Percentiles rank a stretch among this genome's conserved stretches.
Evolutionary conservation across 2,113 vertebrate species (phyloP).

Genomic region (Caranx melampygus): DNA sequence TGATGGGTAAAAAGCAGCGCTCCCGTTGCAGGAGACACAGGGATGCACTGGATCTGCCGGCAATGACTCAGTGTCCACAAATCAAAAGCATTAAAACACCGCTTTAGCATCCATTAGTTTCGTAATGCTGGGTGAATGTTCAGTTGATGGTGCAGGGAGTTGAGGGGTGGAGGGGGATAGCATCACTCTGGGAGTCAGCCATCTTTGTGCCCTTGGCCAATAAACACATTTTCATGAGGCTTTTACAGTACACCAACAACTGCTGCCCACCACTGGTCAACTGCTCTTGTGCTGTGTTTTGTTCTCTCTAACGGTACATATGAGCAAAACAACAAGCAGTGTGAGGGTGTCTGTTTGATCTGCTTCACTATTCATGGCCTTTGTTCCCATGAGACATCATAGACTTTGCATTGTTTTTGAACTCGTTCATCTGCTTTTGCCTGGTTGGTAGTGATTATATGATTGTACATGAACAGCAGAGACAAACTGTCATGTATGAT

Average conservation of each 20-base stretch:
- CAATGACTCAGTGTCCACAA: slow-evolving; percentile 59
- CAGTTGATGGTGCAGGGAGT: slow-evolving; percentile 39
- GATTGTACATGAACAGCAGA: not conserved
- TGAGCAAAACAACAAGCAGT: not conserved
- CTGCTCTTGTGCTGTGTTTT: not conserved
- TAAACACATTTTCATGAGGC: slow-evolving; percentile 52
- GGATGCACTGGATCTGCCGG: slow-evolving; percentile 38
- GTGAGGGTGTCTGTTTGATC: not conserved
- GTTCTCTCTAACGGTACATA: not conserved
- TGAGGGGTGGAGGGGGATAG: not conserved
- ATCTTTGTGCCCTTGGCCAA: slow-evolving; percentile 65
- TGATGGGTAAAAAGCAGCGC: slow-evolving; percentile 32
- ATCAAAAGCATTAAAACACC: slow-evolving; percentile 45
- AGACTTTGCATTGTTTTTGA: not conserved
- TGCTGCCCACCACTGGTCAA: not conserved
- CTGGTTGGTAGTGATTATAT: not conserved
- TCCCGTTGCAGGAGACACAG: slow-evolving; percentile 29
- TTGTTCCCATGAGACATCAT: not conserved
- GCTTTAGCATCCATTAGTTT: slow-evolving; percentile 47
- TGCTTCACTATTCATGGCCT: not conserved
- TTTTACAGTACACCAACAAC: slow-evolving; percentile 33
- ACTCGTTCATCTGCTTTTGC: no score
- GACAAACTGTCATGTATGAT: not conserved
- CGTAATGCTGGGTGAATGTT: slow-evolving; percentile 40
- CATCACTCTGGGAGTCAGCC: slow-evolving; percentile 64